Evolutionary conservation across 2,888 invertebrate species (phyloP), one percentile per base, ranked within the genome.

Genomic region (Schizaphis graminum): DNA sequence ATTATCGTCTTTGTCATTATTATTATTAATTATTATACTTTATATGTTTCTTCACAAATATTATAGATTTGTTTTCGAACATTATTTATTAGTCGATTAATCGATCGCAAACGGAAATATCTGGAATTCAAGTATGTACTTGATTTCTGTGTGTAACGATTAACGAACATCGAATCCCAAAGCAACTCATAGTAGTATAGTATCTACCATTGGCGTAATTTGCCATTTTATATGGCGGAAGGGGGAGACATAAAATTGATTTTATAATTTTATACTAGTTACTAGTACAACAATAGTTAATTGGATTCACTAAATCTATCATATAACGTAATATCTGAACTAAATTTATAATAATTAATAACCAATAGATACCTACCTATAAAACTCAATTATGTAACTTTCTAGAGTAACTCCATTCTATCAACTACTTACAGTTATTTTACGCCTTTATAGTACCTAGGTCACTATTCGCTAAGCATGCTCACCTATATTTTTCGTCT

Each of bases 1-100:
- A 84, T 41, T 53, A 56, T 89, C 35, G 44, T 91, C 41, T 41
- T 49, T 84, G 41, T 85, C 28, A 67, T 85, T 85, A 85, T 57
- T 41, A 57, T 92, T 56, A 92, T 57, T 88, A 35, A 88, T 35
- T 89, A 89, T 89, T 91, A 91, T 84, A 91, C 77, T 84, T 84
- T 77, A 91, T 77, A 91, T 91, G 91, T 91, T 91, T 91, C 77
- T 91, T 91, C 77, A 35, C 35, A 41, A 91, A 84, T 53, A 35
- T 11, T 49, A 53, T 91, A 53, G 28, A 53, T 16, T 77, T 86
- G 49, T 53, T 67, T n/a, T 35, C n/a, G 35, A n/a, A 67, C 67
- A 16, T 35, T 2, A 35, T 67, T 67, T 13, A 67, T 67, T 67
- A 67, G 28, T 67, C n/a, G 13, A n/a, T 35, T 53, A 53, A 53